Conservation (phyloP, 2,113 vertebrate genomes). For the Atlantisia rogersi region DNA sequence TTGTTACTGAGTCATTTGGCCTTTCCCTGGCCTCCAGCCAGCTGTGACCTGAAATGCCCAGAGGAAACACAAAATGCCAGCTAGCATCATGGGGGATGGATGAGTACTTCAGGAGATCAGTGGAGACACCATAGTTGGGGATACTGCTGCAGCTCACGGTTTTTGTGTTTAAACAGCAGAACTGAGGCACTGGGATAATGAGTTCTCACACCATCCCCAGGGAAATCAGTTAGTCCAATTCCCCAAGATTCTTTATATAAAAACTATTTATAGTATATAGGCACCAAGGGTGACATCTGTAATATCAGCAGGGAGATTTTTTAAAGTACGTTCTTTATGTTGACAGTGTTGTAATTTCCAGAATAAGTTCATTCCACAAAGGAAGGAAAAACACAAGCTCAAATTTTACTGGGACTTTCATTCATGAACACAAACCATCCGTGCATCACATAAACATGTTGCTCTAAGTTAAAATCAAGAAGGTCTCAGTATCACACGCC, state of each 20-base stretch:
- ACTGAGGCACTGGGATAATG: neutral
- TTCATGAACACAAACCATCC: neutral
- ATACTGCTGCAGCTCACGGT: neutral
- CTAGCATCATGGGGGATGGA: neutral
- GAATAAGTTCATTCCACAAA: neutral
- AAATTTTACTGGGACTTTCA: neutral
- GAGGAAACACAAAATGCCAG: neutral
- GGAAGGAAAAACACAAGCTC: neutral
- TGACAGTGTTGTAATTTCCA: neutral
- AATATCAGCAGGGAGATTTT: neutral
- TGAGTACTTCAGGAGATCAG: neutral
- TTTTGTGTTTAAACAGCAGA: neutral
- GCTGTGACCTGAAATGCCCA: neutral
- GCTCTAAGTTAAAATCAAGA: neutral
- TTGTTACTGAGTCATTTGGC: neutral
- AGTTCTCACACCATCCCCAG: neutral
- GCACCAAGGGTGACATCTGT: neutral
- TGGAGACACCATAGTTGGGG: neutral
- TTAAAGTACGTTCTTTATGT: neutral
- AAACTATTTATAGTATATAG: neutral
- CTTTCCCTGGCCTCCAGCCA: neutral
- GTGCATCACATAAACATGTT: neutral
- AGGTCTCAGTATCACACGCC: neutral
- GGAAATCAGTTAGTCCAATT: slow-evolving; percentile 17
- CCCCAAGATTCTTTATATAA: neutral